These are phyloP conservation scores for Leptinotarsa rubiginosa DNA, from an alignment of 2,888 invertebrate species.

Conservation along the genomic window DNA sequence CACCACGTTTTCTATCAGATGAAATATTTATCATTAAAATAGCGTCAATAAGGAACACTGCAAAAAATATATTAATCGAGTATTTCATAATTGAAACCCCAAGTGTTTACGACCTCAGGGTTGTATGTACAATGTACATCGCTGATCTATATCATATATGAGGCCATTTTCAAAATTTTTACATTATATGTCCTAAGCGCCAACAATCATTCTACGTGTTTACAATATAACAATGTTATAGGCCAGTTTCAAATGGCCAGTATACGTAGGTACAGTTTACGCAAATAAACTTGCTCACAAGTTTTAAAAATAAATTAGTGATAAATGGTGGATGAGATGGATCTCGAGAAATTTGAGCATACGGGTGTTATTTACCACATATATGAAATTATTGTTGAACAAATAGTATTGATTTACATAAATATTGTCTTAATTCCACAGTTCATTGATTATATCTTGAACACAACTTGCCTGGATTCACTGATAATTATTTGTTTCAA, in stretches of 20 bases:
- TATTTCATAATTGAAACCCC: conserved; percentile 34
- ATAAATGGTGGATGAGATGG: background rate
- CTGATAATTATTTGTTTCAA: too few species aligned
- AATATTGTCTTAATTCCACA: background rate
- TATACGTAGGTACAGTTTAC: conserved; percentile 40
- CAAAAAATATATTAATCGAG: conserved; percentile 47
- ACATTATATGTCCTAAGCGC: conserved; percentile 45
- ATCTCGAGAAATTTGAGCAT: background rate
- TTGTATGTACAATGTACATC: conserved; percentile 29
- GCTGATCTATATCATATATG: conserved; percentile 41
- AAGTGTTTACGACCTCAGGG: conserved; percentile 16
- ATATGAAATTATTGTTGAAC: too few species aligned
- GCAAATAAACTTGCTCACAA: conserved; percentile 43
- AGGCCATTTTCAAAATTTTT: conserved; percentile 47
- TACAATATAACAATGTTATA: conserved; percentile 48
- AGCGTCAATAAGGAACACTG: conserved; percentile 54
- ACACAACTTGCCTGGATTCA: too few species aligned
- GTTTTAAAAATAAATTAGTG: background rate
- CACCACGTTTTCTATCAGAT: conserved; percentile 51
- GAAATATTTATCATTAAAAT: conserved; percentile 55
- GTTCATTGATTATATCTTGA: too few species aligned
- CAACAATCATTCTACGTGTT: conserved; percentile 54
- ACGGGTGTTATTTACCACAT: background rate
- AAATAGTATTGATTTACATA: background rate
- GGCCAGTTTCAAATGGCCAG: conserved; percentile 49